Conservation (phyloP, 2,797 vertebrate genomes). For the Onychomys arenicola region DNA sequence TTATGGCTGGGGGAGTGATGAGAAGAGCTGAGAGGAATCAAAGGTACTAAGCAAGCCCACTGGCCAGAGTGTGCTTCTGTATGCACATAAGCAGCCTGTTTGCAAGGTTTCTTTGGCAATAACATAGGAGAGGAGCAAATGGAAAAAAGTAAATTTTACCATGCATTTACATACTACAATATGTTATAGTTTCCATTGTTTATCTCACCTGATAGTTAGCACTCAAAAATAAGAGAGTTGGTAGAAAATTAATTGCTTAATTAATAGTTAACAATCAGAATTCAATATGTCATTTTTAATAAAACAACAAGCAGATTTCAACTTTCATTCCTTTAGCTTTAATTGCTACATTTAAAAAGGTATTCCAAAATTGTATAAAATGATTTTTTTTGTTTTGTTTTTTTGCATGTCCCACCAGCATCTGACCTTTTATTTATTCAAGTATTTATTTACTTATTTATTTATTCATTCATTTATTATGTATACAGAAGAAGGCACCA, state of each 20-base stretch:
- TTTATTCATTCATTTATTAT: too few species aligned
- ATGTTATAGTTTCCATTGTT: neutral
- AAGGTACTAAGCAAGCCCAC: too few species aligned
- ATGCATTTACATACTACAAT: neutral
- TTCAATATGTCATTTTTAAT: constrained; percentile 44
- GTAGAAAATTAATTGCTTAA: neutral
- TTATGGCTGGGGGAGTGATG: neutral
- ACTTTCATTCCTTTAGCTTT: constrained; percentile 37
- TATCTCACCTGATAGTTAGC: neutral
- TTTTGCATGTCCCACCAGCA: too few species aligned
- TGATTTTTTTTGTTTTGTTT: too few species aligned
- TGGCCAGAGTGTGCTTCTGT: neutral
- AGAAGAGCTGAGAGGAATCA: neutral
- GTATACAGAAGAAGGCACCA: too few species aligned
- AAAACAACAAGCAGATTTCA: neutral
- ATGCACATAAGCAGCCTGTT: neutral
- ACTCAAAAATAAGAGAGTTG: neutral
- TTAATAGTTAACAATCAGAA: constrained; percentile 30
- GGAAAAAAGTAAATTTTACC: neutral
- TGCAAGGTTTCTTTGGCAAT: neutral
- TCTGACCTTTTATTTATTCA: too few species aligned
- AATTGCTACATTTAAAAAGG: constrained; percentile 2
- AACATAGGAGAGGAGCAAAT: neutral
- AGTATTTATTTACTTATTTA: too few species aligned
- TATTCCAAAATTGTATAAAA: neutral